These are phyloP conservation scores for Oceanodroma leucorhoa DNA, from an alignment of 2,797 vertebrate species.

Conservation along the genomic window DNA sequence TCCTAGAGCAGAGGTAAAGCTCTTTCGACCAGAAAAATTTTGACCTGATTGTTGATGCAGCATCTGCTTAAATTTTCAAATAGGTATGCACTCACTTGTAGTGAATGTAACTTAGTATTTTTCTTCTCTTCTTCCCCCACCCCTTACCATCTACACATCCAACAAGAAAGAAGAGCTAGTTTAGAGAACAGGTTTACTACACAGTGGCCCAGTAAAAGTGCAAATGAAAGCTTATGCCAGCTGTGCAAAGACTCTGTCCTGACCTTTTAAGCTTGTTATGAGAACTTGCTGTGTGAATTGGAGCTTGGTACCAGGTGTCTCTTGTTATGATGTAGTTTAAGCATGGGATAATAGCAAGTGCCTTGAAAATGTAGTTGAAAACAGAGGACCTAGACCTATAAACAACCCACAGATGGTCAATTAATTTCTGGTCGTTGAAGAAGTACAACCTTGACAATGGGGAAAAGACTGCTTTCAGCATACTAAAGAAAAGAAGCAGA, in stretches of 20 bases:
- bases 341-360: neutral
- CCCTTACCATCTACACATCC: neutral
- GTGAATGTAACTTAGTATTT: neutral
- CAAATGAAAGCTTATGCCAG: neutral
- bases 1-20: neutral
- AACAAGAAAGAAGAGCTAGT: neutral
- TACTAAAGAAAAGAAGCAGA: neutral
- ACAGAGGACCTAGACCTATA: neutral
- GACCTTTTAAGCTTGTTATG: neutral
- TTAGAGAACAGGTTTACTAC: neutral
- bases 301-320: neutral
- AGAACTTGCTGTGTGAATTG: neutral
- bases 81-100: neutral
- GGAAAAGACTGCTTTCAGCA: conserved; percentile 13
- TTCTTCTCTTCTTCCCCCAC: neutral
- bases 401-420: neutral
- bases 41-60: neutral
- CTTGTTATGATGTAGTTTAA: neutral
- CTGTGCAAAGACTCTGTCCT: neutral
- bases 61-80: neutral
- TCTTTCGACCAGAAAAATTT: neutral
- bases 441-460: neutral
- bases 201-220: neutral
- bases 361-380: neutral
- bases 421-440: conserved; percentile 5